These are phyloP conservation scores for Cacoxenus indagator DNA, from an alignment of 2,888 invertebrate species.

Conservation along the genomic window DNA sequence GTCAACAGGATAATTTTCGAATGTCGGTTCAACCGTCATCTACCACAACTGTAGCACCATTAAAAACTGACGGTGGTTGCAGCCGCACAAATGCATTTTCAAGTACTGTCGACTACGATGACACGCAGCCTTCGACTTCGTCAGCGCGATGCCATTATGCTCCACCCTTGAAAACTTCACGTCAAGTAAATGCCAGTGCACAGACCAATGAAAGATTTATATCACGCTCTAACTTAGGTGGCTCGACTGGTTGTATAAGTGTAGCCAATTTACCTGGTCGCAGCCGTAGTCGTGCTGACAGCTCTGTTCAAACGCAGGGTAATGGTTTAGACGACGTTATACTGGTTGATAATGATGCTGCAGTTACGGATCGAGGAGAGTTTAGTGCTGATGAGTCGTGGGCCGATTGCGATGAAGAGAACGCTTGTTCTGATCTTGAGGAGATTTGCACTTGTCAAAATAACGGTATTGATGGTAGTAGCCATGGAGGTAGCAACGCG, in stretches of 20 bases:
- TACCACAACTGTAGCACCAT: slow-evolving; percentile 30
- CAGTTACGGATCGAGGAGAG: slow-evolving; percentile 35
- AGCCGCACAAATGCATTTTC: slow-evolving; percentile 56
- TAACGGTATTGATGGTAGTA: slow-evolving; percentile 47
- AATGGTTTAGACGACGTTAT: slow-evolving; percentile 27
- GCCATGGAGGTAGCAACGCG: slow-evolving; percentile 61
- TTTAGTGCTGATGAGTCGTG: slow-evolving; percentile 64
- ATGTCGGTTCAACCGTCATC: slow-evolving; percentile 40
- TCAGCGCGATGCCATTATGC: slow-evolving; percentile 66
- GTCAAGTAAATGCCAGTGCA: slow-evolving; percentile 67
- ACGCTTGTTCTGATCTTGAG: slow-evolving; percentile 66
- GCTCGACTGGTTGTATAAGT: background rate
- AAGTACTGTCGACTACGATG: slow-evolving; percentile 34
- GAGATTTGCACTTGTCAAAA: slow-evolving; percentile 70
- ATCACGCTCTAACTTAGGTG: slow-evolving; percentile 35
- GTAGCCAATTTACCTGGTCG: slow-evolving; percentile 19
- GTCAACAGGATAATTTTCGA: slow-evolving; percentile 31
- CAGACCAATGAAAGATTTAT: slow-evolving; percentile 66
- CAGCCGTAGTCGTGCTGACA: slow-evolving; percentile 21
- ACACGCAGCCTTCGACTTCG: slow-evolving; percentile 66
- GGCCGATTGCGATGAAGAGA: slow-evolving; percentile 70
- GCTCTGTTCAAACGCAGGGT: slow-evolving; percentile 14
- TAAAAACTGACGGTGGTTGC: slow-evolving; percentile 50
- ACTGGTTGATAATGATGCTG: slow-evolving; percentile 6
- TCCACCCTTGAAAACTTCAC: slow-evolving; percentile 50